Base-by-base conservation (phyloP, 2,797 vertebrate species). In the Sternotherus odoratus region DNA sequence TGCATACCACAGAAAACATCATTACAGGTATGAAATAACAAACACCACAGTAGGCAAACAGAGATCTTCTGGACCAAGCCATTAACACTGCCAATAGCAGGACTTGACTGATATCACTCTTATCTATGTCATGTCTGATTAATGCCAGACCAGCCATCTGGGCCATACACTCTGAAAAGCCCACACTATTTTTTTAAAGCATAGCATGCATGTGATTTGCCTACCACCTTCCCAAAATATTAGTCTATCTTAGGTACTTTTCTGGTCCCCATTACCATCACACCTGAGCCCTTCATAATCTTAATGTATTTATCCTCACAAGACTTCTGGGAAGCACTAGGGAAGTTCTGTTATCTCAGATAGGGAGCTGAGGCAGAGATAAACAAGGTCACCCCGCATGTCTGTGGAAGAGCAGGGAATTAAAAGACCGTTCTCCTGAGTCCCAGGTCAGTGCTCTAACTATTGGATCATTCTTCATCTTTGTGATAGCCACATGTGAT, bases 121-220 rank as follows among this genome's bases (percentile, higher is more conserved):
- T 92, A 94, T 95, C 21, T 96, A 96, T 57, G 46, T 33, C 7
- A 36, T 86, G 92, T 93, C 92, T 96, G 80, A 91, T 92, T 96
- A 69, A 60, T 12, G 21, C 63, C 63, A 69, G 19, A 69, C 21
- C n/a, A 39, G 63, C 78, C 90, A 92, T 84, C 86, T 94, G 93
- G 93, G 86, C 72, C 53, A 72, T 28, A 78, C 6, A 39, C 87
- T 88, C 85, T 92, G 77, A 90, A 96, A 89, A 33, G 79, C 11
- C 3, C 28, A 33, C 15, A 81, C 74, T 85, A 46, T 16, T n/a
- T 92, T 86, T 12, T 69, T 88, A 77, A 86, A 83, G 88, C 91
- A 94, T 49, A 96, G 90, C 83, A 86, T 83, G 92, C 83, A 74
- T 88, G 69, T 80, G 86, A 92, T 95, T 95, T 93, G 89, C 91